These are phyloP conservation scores for Pterobdella sp. DNA, from an alignment of 2,888 invertebrate species.

Conservation along the genomic window DNA sequence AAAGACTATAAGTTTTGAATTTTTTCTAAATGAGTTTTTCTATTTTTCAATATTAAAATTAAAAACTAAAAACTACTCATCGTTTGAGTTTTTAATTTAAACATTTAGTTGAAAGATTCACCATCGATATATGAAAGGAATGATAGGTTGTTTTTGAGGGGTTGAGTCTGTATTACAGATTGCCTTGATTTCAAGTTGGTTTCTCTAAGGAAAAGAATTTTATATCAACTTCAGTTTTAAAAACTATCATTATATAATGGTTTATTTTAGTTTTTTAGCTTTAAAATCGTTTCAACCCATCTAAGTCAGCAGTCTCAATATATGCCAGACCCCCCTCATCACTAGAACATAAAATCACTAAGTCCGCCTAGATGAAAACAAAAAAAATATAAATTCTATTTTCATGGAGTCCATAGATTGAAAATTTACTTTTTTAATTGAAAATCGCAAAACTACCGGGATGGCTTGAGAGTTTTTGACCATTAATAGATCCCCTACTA, in stretches of 20 bases:
- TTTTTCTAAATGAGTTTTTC: too few relatives aligned
- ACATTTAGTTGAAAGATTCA: too few relatives aligned
- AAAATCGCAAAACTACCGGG: slow-evolving; percentile 56
- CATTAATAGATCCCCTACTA: slow-evolving; percentile 94
- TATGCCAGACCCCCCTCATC: slow-evolving; percentile 98
- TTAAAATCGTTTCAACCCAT: too few relatives aligned
- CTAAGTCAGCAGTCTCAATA: slow-evolving; percentile 97
- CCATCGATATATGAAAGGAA: too few relatives aligned
- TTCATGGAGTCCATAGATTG: background rate
- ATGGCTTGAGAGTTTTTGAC: slow-evolving; percentile 99
- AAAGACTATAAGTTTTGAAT: too few relatives aligned
- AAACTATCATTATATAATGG: too few relatives aligned
- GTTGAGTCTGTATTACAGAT: background rate
- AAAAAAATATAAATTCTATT: background rate
- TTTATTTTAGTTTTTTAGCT: too few relatives aligned
- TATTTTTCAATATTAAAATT: too few relatives aligned
- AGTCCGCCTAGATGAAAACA: slow-evolving; percentile 17
- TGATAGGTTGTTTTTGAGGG: too few relatives aligned
- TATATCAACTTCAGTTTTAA: too few relatives aligned
- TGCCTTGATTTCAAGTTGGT: slow-evolving; percentile 5
- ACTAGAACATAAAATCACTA: slow-evolving; percentile 57
- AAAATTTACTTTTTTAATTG: background rate
- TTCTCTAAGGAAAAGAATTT: background rate
- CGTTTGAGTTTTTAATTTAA: too few relatives aligned
- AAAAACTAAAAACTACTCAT: too few relatives aligned